Evolutionary conservation across 2,888 invertebrate species (phyloP), one percentile per base, ranked within the genome.

Genomic region (Saturnia pavonia): DNA sequence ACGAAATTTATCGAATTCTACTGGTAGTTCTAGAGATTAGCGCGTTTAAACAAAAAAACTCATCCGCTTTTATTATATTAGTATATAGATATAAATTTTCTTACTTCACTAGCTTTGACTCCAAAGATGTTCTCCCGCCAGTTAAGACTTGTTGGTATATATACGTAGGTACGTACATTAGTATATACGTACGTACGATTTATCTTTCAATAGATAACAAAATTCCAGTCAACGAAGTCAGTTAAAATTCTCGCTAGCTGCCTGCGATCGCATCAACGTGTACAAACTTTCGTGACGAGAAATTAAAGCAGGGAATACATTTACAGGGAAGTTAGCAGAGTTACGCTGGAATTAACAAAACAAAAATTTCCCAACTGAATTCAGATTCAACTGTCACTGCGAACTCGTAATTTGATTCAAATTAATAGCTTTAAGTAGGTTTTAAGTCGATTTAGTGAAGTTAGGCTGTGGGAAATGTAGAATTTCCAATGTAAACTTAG

Each of bases 381-480:
- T 81, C 71, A 74, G 83, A 84, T 83, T 83, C 84, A 83, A 69
- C 79, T 85, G 80, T 80, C 80, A 83, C 79, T 80, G 72, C 77
- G 73, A 84, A 82, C 76, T 80, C 75, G 74, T 77, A 85, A 85
- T 81, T 84, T 76, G 80, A 83, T 84, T 83, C 78, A 79, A 85
- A 88, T 85, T 85, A 88, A 87, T 85, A 80, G 84, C 84, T 85
- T 83, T 80, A 85, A 85, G 81, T 81, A 82, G 79, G 84, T 85
- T 88, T 87, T 82, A 85, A 88, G 85, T 85, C 80, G 84, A 85
- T 84, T 87, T 82, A 82, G 82, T 81, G 84, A 83, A 85, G 79
- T 85, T 86, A 77, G 82, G 81, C 79, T 80, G 81, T 81, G 40
- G 40, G 40, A 40, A 83, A 84, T 83, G 85, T 84, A 82, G 82